A percentile compares a stretch with the other conserved stretches of the same genome.
These are phyloP conservation scores for Semicossyphus pulcher DNA, from an alignment of 2,113 vertebrate species.

Conservation along the genomic window DNA sequence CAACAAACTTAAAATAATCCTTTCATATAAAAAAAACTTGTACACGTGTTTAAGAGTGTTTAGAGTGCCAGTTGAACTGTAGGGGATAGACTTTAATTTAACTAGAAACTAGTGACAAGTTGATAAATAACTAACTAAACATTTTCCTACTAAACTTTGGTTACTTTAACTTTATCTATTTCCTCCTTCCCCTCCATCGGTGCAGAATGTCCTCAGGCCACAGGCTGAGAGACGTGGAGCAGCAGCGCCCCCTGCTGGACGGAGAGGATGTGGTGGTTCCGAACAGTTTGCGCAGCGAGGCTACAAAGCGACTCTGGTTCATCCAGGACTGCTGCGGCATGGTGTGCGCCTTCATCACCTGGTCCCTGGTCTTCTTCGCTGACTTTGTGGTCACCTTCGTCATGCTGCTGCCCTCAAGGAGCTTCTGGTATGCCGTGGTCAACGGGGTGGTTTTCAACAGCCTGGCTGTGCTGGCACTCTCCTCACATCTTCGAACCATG, in stretches of 20 bases:
- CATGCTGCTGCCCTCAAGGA: slow-evolving; percentile 50
- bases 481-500: slow-evolving; percentile 49
- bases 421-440: slow-evolving; percentile 45
- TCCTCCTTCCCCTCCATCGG: not conserved
- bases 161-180: too few species aligned
- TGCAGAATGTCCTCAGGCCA: slow-evolving; percentile 37
- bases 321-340: slow-evolving; percentile 50
- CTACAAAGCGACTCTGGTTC: slow-evolving; percentile 24
- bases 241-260: slow-evolving; percentile 42
- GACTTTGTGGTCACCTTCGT: slow-evolving; percentile 53
- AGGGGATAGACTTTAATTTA: too few species aligned
- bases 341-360: slow-evolving; percentile 49
- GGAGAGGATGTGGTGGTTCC: not conserved
- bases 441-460: slow-evolving; percentile 47
- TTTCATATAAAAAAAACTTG: too few species aligned
- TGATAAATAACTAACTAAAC: too few species aligned
- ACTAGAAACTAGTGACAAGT: too few species aligned
- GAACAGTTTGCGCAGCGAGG: not conserved
- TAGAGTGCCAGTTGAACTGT: too few species aligned
- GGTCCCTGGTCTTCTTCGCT: slow-evolving; percentile 40
- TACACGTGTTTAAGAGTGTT: too few species aligned
- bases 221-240: slow-evolving; percentile 39
- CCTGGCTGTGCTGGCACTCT: slow-evolving; percentile 43
- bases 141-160: too few species aligned
- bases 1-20: too few species aligned